Evolutionary conservation across 2,113 vertebrate genomes (phyloP).

Genomic region (Rhizomys pruinosus): DNA sequence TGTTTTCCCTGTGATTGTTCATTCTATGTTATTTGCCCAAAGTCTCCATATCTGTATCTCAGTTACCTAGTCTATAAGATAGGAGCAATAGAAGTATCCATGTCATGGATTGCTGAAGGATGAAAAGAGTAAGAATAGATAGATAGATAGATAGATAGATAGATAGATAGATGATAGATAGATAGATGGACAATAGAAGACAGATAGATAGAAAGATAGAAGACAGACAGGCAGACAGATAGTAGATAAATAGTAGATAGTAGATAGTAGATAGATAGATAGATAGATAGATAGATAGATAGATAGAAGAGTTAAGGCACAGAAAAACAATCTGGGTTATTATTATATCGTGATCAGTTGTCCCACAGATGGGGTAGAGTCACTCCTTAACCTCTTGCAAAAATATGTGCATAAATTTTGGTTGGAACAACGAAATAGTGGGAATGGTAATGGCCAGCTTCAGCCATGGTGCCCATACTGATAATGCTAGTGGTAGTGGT

Average conservation of each 20-base stretch:
- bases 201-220: too few species aligned
- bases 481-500: too few species aligned
- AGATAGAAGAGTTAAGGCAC: too few species aligned
- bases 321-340: neutral
- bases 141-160: too few species aligned
- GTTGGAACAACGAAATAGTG: neutral
- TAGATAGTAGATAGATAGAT: too few species aligned
- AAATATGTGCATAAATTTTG: neutral
- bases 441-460: neutral
- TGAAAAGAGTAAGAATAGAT: neutral
- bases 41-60: neutral
- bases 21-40: neutral
- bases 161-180: too few species aligned
- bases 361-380: neutral
- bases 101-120: neutral
- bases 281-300: too few species aligned
- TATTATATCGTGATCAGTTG: neutral
- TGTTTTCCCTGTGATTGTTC: neutral
- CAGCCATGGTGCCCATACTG: too few species aligned
- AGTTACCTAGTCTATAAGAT: neutral
- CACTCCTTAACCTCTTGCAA: neutral
- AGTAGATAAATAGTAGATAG: too few species aligned
- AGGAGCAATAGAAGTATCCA: too few species aligned
- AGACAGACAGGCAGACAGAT: too few species aligned
- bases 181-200: too few species aligned